These are phyloP conservation scores for Stictonetta naevosa DNA, from an alignment of 2,113 vertebrate species.

Conservation along the genomic window DNA sequence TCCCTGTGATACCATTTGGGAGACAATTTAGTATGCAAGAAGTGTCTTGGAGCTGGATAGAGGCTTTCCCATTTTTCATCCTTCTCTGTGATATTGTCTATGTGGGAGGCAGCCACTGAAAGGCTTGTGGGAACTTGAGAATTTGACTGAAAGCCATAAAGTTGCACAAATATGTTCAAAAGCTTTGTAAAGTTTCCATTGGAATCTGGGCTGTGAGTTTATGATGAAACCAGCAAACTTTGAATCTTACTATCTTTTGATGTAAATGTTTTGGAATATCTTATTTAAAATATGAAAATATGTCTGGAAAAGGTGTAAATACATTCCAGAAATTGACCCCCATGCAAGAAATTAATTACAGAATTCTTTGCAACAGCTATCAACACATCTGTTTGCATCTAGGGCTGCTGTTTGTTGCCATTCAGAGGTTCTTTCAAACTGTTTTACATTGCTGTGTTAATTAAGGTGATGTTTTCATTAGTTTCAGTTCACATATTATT, in stretches of 20 bases:
- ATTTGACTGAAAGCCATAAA: conserved; percentile 35
- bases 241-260: background rate
- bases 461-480: conserved; percentile 62
- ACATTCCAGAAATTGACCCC: background rate
- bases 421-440: background rate
- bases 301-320: background rate
- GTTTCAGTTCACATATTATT: conserved; percentile 54
- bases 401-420: background rate
- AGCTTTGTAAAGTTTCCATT: background rate
- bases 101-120: conserved; percentile 32
- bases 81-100: background rate
- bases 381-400: background rate
- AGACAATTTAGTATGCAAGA: conserved; percentile 19
- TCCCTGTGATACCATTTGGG: background rate
- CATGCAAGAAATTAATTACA: conserved; percentile 12
- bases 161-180: background rate
- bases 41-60: background rate
- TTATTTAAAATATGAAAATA: background rate
- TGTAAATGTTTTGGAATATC: background rate
- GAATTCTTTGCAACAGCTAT: background rate
- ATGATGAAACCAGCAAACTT: background rate
- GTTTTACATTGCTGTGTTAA: conserved; percentile 37
- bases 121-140: background rate
- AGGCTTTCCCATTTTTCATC: background rate
- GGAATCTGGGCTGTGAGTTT: background rate